Percentiles rank a stretch among this genome's conserved stretches.
Evolutionary conservation across 2,888 invertebrate species (phyloP).

Genomic region (Silvanus unidentatus): DNA sequence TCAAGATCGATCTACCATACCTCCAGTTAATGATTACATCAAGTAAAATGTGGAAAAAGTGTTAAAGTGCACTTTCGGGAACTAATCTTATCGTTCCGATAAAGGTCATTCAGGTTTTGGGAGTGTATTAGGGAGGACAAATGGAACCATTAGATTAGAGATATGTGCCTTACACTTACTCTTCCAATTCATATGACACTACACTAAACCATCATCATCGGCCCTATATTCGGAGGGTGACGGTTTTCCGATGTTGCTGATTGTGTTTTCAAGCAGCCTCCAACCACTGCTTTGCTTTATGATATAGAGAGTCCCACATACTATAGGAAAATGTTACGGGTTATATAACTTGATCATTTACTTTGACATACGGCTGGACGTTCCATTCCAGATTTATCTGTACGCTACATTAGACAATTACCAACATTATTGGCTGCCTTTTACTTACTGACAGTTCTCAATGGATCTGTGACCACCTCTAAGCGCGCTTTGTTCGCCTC

Average conservation of each 20-base stretch:
- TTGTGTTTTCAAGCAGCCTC: too few relatives aligned
- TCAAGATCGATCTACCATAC: too few relatives aligned
- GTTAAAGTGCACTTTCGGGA: background rate
- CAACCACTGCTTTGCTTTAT: background rate
- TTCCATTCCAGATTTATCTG: constrained; percentile 1
- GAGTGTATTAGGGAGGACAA: constrained; percentile 33
- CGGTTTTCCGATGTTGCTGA: background rate
- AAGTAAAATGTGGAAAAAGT: background rate
- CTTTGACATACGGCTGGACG: background rate
- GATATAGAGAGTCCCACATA: background rate
- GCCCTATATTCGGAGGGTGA: too few relatives aligned
- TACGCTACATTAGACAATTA: constrained; percentile 1
- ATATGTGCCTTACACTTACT: constrained; percentile 22
- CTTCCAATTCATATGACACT: constrained; percentile 1
- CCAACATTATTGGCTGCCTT: background rate
- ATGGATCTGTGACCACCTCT: too few relatives aligned
- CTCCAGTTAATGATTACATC: too few relatives aligned
- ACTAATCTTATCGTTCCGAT: constrained; percentile 8
- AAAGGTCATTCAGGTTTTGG: constrained; percentile 16
- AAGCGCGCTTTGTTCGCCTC: too few relatives aligned
- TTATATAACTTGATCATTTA: constrained; percentile 1
- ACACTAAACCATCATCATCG: too few relatives aligned
- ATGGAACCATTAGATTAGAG: constrained; percentile 36
- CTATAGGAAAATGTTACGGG: background rate
- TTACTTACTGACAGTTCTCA: background rate